Percentiles rank a stretch among this genome's conserved stretches.
These are phyloP conservation scores for Chironomus riparius DNA, from an alignment of 2,888 invertebrate species.

Conservation along the genomic window DNA sequence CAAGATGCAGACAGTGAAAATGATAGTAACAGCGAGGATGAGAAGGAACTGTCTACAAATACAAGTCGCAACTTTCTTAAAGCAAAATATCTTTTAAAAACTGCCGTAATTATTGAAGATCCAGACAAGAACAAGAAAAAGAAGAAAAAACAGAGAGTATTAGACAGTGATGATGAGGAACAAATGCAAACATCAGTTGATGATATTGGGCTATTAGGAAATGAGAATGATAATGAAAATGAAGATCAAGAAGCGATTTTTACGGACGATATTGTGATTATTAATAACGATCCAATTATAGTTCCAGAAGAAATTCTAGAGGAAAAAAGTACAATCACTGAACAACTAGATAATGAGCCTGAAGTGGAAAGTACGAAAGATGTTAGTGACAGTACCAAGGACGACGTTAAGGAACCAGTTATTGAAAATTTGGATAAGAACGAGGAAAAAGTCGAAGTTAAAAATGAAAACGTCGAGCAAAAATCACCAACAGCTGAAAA, in stretches of 20 bases:
- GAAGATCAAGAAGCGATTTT: background rate
- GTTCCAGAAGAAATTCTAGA: background rate
- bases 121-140: slow-evolving; percentile 5
- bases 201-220: slow-evolving; percentile 5
- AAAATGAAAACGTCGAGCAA: background rate
- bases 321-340: background rate
- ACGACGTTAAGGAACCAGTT: background rate
- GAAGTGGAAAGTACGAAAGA: background rate
- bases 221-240: background rate
- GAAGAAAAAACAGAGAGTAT: background rate
- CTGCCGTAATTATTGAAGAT: slow-evolving; percentile 17
- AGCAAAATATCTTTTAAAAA: background rate
- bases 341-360: background rate
- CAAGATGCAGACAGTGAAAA: background rate
- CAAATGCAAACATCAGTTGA: slow-evolving; percentile 11
- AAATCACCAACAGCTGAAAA: background rate
- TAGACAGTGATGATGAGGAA: slow-evolving; percentile 19
- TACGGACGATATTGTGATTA: background rate
- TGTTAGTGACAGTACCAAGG: background rate
- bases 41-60: background rate
- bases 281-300: background rate
- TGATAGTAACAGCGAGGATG: background rate
- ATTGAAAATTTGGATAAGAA: background rate
- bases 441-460: too few relatives aligned
- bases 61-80: background rate